Base-by-base conservation (phyloP, 2,888 invertebrate species). In the Shargacucullia verbasci region DNA sequence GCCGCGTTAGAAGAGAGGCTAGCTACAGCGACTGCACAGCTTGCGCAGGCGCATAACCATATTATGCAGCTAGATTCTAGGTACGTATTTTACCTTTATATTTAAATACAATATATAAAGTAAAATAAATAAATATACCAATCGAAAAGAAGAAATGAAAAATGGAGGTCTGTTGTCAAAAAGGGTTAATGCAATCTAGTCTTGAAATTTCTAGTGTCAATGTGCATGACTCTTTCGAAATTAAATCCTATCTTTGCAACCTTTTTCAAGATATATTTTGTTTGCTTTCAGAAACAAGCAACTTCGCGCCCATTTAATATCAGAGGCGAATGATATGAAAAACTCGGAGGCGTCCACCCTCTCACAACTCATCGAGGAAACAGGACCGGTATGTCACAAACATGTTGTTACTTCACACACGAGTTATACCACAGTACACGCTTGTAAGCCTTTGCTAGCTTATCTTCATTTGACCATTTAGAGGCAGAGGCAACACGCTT, bases 1-100 rank as follows among this genome's bases (percentile, higher is more conserved):
- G 98, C 98, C 8, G 96, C 97, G 43, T 91, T 98, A 58, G 98
- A 98, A 86, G 98, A 98, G 87, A 96, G 98, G 79, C 95, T 97
- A 53, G 95, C 96, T 65, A 94, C 95, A 68, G 95, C 96, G 76
- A 97, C 96, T 49, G 96, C 97, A 82, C 97, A 98, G 88, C 94
- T 98, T 40, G 95, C 97, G 81, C 97, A 97, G 81, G 98, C 98
- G 65, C 97, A 97, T 84, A 97, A 96, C 84, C 96, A 96, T 83
- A 97, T 98, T 86, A 95, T 97, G 94, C 97, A 97, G 89, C 92
- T 98, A 53, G 97, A 98, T 87, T 94, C 96, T 75, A 96, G 96
- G 96, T 91, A 52, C 90, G 37, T 78, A 13, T 31, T n/a, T n/a
- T n/a, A n/a, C n/a, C n/a, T n/a, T n/a, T n/a, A n/a, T n/a, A n/a